These are phyloP conservation scores for Patiria pectinifera DNA, from an alignment of 53 echinoderm and acorn worm species.

Conservation along the genomic window DNA sequence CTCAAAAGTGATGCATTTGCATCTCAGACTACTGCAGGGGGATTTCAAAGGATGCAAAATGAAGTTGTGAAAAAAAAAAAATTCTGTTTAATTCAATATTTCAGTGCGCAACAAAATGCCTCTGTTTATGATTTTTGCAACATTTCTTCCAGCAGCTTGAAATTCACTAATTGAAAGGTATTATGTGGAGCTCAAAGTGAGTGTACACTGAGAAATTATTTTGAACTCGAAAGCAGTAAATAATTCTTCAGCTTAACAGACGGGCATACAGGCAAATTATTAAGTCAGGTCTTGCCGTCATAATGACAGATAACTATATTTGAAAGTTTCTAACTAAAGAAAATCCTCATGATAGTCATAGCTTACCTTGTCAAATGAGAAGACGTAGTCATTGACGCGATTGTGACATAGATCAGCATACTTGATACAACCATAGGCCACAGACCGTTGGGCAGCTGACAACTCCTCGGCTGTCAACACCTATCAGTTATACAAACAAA, in stretches of 20 bases:
- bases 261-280: too few species aligned
- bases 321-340: background rate
- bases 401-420: constrained; percentile 92
- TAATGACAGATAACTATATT: background rate
- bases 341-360: background rate
- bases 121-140: too few species aligned
- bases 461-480: constrained; percentile 80
- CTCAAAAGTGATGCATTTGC: too few species aligned
- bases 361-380: constrained; percentile 95
- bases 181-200: too few species aligned
- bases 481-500: constrained; percentile 44
- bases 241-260: too few species aligned
- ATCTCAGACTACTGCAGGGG: background rate
- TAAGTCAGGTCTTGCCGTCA: background rate
- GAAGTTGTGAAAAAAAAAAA: background rate
- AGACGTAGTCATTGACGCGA: constrained; percentile 90
- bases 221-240: too few species aligned
- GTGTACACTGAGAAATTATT: too few species aligned
- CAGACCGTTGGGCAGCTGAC: constrained; percentile 81
- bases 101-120: background rate
- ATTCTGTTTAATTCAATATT: background rate
- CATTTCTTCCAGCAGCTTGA: too few species aligned
- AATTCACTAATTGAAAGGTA: too few species aligned
- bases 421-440: constrained; percentile 97
- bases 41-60: background rate